Evolutionary conservation across 2,888 invertebrate genomes (phyloP), one percentile per base, ranked within the genome.

Genomic region (Caenorhabditis sp.): DNA sequence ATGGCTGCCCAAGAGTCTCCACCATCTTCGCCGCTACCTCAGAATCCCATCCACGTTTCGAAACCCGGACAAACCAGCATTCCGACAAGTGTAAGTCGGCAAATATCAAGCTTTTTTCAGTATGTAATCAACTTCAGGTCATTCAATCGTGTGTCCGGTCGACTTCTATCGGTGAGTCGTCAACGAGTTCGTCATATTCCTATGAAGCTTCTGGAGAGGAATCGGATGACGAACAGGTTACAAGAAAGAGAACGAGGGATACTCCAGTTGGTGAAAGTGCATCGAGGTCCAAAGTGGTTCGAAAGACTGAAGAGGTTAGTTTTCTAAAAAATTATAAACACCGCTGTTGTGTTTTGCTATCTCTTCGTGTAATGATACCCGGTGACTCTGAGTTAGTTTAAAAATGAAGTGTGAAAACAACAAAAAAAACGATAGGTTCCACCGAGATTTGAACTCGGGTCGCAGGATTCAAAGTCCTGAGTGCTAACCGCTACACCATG

Each of bases 401-500:
- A n/a, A n/a, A n/a, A n/a, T n/a, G n/a, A n/a, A n/a, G n/a, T n/a
- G n/a, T n/a, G n/a, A 26, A 51, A 61, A 20, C 11, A 20, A 61
- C 58, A n/a, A n/a, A n/a, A n/a, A n/a, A 72, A 72, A 65, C 44
- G 55, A 71, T 76, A 87, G 87, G 87, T 87, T 81, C 85, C 87
- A 84, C 83, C 87, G 86, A 86, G 86, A 86, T 85, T 85, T 70
- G 86, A 86, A 85, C 86, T 85, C 85, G 80, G 77, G 85, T 86
- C 85, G 84, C 86, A 83, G 86, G 86, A 85, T 85, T 85, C 84
- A 85, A 79, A 86, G 86, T 85, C 86, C 83, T 83, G 84, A 84
- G 86, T 86, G 86, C 85, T 86, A 86, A 86, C 85, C 86, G 80
- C 85, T 86, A 86, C 86, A 86, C 86, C 86, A 86, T 83, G 80